These are phyloP conservation scores for Hoplias malabaricus DNA, from an alignment of 2,113 vertebrate genomes.

Conservation along the genomic window DNA sequence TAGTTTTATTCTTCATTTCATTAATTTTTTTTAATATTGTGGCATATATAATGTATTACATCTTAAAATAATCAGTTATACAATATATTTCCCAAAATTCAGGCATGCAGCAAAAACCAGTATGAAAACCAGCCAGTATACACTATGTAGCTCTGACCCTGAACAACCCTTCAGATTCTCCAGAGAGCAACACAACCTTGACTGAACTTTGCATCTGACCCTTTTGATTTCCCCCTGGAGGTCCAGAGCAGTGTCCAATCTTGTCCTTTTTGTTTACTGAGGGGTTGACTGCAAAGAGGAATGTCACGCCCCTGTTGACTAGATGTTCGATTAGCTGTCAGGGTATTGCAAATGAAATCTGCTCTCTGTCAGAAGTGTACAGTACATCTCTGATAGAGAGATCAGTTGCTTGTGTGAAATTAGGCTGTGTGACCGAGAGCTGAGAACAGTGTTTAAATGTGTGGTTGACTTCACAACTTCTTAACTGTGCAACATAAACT, in stretches of 20 bases:
- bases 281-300: neutral
- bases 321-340: slow-evolving; percentile 24
- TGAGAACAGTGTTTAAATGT: neutral
- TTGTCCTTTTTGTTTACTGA: slow-evolving; percentile 23
- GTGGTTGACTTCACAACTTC: neutral
- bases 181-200: neutral
- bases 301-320: neutral
- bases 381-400: neutral
- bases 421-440: neutral
- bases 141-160: neutral
- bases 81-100: neutral
- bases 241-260: neutral
- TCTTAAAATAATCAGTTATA: too few relatives aligned
- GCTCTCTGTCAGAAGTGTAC: slow-evolving; percentile 3
- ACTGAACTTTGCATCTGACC: slow-evolving; percentile 14
- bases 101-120: too few relatives aligned
- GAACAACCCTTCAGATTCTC: neutral
- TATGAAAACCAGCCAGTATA: neutral
- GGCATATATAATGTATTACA: too few relatives aligned
- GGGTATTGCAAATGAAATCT: slow-evolving; percentile 28
- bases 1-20: too few relatives aligned
- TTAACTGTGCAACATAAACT: neutral
- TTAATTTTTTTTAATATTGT: too few relatives aligned
- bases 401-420: too few relatives aligned
- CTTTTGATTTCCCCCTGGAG: neutral